A percentile compares a stretch with the other conserved stretches of the same genome.
Evolutionary conservation across 2,797 vertebrate species (phyloP).

Genomic region (Crypturellus tataupa): DNA sequence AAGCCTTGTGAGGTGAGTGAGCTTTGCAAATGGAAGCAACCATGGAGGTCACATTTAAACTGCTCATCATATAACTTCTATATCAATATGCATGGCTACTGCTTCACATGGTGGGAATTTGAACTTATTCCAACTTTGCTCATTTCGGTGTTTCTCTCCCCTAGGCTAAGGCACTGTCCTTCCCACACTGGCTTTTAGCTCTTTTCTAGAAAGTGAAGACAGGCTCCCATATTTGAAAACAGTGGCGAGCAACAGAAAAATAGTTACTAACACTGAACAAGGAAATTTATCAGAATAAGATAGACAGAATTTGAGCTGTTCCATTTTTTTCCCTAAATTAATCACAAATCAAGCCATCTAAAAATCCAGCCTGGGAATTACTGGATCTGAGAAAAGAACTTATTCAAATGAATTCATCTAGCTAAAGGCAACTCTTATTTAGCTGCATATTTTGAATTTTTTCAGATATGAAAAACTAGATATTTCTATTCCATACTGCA

Average conservation of each 20-base stretch:
- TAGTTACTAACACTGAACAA: not conserved
- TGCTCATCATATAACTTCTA: not conserved
- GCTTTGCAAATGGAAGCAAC: not conserved
- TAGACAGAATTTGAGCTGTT: conserved; percentile 14
- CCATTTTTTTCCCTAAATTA: conserved; percentile 5
- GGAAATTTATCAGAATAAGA: conserved; percentile 8
- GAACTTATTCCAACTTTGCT: not conserved
- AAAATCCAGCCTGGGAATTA: not conserved
- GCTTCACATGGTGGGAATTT: not conserved
- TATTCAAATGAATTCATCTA: conserved; percentile 70
- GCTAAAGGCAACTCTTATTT: conserved; percentile 66
- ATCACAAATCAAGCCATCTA: conserved; percentile 31
- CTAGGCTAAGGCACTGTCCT: not conserved
- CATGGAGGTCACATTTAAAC: not conserved
- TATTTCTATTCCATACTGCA: conserved; percentile 62
- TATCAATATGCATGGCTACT: not conserved
- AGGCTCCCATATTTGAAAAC: not conserved
- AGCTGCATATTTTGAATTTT: conserved; percentile 70
- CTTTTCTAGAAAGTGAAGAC: not conserved
- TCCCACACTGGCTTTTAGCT: not conserved
- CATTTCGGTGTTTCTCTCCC: not conserved
- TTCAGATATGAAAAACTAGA: conserved; percentile 55
- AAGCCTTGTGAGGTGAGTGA: not conserved
- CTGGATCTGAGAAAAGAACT: conserved; percentile 47
- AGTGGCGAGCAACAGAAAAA: not conserved